A percentile compares a stretch with the other conserved stretches of the same genome.
phyloP scores from a whole-genome alignment of 2,797 vertebrate genomes.

The Protonibea diacanthus region DNA sequence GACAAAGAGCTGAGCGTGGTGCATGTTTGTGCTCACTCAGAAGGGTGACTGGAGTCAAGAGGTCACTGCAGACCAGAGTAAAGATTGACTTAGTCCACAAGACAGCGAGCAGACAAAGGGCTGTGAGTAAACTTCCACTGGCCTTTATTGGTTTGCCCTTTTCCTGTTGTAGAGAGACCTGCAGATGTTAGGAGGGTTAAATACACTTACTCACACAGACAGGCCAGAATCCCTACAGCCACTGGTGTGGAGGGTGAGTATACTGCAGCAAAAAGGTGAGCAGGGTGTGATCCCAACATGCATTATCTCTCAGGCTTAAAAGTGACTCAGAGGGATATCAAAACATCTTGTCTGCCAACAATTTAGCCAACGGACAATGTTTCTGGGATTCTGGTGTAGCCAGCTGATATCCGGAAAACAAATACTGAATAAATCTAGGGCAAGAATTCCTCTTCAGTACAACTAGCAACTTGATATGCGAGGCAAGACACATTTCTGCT shows the following conservation, averaged over 20 bases:
- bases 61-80: slow-evolving; percentile 79
- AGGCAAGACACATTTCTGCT: no score
- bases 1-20: slow-evolving; percentile 34
- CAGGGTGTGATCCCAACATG: slow-evolving; percentile 25
- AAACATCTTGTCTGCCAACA: background rate
- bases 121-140: slow-evolving; percentile 83
- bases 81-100: slow-evolving; percentile 86
- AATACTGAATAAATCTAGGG: no score
- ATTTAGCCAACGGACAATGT: no score
- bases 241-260: slow-evolving; percentile 16
- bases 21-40: slow-evolving; percentile 54
- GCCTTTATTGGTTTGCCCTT: slow-evolving; percentile 81
- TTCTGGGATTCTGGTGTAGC: no score
- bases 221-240: slow-evolving; percentile 41
- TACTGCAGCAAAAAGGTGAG: slow-evolving; percentile 1
- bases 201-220: slow-evolving; percentile 62
- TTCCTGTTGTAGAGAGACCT: slow-evolving; percentile 70
- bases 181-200: slow-evolving; percentile 78
- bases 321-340: background rate
- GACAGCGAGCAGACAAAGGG: slow-evolving; percentile 78
- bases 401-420: no score
- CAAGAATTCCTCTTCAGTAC: no score
- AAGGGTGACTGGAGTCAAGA: slow-evolving; percentile 77
- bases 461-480: no score
- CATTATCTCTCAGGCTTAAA: background rate